Evolutionary conservation across 2,888 invertebrate genomes (phyloP).

Genomic region (Xestia ashworthii): DNA sequence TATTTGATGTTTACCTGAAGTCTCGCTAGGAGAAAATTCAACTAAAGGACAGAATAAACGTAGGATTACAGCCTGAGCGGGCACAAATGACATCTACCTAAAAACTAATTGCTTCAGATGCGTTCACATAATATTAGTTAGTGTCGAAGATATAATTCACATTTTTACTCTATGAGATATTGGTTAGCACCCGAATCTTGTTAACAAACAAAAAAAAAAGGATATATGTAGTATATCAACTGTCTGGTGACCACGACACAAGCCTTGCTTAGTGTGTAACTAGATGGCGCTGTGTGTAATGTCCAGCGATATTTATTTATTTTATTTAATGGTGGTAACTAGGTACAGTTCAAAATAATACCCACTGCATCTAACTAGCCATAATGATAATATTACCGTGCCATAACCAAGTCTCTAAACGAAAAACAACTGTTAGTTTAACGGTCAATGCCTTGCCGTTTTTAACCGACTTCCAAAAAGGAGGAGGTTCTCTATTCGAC

Average conservation of each 20-base stretch:
- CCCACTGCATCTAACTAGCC: neutral
- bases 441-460: constrained; percentile 27
- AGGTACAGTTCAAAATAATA: neutral
- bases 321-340: too few species aligned
- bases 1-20: neutral
- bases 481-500: too few species aligned
- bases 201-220: too few species aligned
- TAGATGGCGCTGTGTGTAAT: too few species aligned
- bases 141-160: neutral
- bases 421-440: constrained; percentile 14
- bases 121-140: neutral
- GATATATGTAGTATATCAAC: too few species aligned
- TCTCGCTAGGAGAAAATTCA: neutral
- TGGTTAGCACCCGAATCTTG: neutral
- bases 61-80: too few species aligned
- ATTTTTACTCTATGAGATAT: neutral
- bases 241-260: too few species aligned
- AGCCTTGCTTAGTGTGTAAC: too few species aligned
- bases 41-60: neutral
- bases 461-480: too few species aligned
- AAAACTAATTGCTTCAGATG: neutral
- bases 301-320: too few species aligned
- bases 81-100: neutral
- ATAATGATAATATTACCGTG: neutral
- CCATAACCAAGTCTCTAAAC: neutral